phyloP scores from a whole-genome alignment of 2,888 invertebrate genomes.

The Oscheius sp. region DNA sequence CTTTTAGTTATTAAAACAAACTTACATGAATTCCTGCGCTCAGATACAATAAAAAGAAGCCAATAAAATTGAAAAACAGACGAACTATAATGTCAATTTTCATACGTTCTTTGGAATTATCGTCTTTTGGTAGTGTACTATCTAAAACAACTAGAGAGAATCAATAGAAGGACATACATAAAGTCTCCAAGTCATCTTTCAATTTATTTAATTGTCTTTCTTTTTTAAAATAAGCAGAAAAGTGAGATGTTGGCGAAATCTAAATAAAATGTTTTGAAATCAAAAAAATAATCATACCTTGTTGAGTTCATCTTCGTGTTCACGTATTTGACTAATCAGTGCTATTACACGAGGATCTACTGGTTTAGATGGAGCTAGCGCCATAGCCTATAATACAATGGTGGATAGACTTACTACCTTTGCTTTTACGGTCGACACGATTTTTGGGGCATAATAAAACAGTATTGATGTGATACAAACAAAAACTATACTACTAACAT shows the following conservation, averaged over 20 bases:
- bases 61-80: constrained; percentile 9
- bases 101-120: not conserved
- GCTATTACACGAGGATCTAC: not conserved
- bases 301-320: constrained; percentile 12
- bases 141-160: not conserved
- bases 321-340: not conserved
- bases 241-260: constrained; percentile 45
- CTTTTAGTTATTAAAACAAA: not conserved
- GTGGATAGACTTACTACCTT: not conserved
- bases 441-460: constrained; percentile 13
- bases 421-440: not conserved
- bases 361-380: not conserved
- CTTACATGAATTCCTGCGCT: constrained; percentile 2
- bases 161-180: not conserved
- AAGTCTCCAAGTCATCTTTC: constrained; percentile 32
- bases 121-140: not conserved
- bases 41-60: constrained; percentile 8
- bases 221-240: constrained; percentile 47
- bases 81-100: constrained; percentile 13
- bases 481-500: not conserved
- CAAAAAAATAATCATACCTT: not conserved
- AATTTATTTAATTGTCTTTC: constrained; percentile 42
- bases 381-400: not conserved
- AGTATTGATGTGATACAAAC: not conserved
- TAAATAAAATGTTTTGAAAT: not conserved